Evolutionary conservation across 2,797 vertebrate genomes (phyloP).

Genomic region (Micromesistius poutassou): DNA sequence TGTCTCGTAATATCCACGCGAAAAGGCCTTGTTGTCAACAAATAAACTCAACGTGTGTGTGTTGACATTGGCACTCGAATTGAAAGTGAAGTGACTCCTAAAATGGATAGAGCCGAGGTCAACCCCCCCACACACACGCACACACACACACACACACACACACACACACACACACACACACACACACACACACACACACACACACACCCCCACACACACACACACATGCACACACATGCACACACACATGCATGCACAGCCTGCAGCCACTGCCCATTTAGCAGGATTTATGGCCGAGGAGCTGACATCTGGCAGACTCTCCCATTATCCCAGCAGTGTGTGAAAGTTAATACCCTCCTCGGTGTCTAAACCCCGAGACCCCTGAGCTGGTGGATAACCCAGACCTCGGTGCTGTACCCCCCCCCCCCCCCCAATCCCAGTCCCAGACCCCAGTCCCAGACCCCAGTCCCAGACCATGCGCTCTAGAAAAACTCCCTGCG

Average conservation of each 20-base stretch:
- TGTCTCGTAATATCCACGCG: too few relatives aligned
- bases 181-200: slow-evolving; percentile 1
- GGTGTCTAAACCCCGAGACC: slow-evolving; percentile 72
- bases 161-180: not conserved
- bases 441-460: slow-evolving; percentile 8
- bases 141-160: not conserved
- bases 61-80: slow-evolving; percentile 36
- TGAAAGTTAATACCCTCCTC: slow-evolving; percentile 74
- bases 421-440: slow-evolving; percentile 24
- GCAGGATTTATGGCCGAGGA: slow-evolving; percentile 70
- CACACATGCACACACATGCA: not conserved
- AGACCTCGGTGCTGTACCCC: slow-evolving; percentile 55
- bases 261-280: slow-evolving; percentile 66
- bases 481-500: slow-evolving; percentile 27
- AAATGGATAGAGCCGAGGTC: slow-evolving; percentile 53
- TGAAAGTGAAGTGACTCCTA: slow-evolving; percentile 36
- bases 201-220: not conserved
- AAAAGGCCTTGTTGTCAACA: not conserved
- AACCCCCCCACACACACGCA: slow-evolving; percentile 5
- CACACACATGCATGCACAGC: not conserved
- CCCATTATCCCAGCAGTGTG: slow-evolving; percentile 69
- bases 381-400: slow-evolving; percentile 66
- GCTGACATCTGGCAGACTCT: slow-evolving; percentile 75
- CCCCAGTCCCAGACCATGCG: slow-evolving; percentile 30
- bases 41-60: slow-evolving; percentile 22